A percentile compares a stretch with the other conserved stretches of the same genome.
Conservation (phyloP, 2,113 vertebrate genomes). For the Silurus meridionalis region DNA sequence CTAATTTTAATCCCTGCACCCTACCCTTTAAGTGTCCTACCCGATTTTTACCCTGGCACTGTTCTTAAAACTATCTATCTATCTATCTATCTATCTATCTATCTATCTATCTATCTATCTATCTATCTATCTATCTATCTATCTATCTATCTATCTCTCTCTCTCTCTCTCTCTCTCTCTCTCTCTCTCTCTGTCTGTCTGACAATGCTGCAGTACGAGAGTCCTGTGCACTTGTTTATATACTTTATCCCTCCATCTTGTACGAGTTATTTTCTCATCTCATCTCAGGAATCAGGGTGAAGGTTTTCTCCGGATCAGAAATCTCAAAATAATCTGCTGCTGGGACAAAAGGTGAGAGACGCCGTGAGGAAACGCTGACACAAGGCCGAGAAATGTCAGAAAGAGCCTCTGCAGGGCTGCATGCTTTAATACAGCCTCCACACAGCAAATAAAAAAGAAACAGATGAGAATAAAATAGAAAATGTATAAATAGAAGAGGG, state of each 20-base stretch:
- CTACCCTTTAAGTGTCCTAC: background rate
- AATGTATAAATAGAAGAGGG: slow-evolving; percentile 8
- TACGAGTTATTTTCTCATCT: slow-evolving; percentile 1
- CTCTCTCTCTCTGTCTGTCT: background rate
- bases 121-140: background rate
- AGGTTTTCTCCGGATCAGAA: slow-evolving; percentile 7
- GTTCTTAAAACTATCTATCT: background rate
- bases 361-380: slow-evolving; percentile 15
- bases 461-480: background rate
- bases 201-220: background rate
- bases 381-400: slow-evolving; percentile 2
- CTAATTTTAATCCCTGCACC: background rate
- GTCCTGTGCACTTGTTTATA: background rate
- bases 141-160: background rate
- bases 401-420: slow-evolving; percentile 8
- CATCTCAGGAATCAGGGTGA: background rate
- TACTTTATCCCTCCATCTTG: background rate
- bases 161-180: background rate
- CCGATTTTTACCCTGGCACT: background rate
- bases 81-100: background rate
- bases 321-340: slow-evolving; percentile 22
- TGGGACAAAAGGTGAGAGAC: slow-evolving; percentile 12
- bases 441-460: background rate
- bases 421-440: slow-evolving; percentile 11
- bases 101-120: background rate